Evolutionary conservation across 2,797 vertebrate genomes (phyloP).

Genomic region (Pempheris klunzingeri): DNA sequence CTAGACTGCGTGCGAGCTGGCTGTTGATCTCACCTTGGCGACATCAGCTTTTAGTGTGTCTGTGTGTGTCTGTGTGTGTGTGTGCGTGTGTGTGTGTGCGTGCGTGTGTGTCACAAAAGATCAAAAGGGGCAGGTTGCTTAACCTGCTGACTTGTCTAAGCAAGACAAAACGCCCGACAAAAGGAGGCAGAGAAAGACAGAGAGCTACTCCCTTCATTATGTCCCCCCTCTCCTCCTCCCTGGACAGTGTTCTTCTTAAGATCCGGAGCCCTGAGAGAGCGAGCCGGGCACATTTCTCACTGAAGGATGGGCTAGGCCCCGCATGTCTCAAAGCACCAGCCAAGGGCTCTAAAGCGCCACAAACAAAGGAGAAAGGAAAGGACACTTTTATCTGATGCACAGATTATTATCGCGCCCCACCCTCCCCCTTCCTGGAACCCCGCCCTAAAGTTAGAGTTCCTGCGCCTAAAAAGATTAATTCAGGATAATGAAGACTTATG

Average conservation of each 20-base stretch:
- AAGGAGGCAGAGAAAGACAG: conserved; percentile 78
- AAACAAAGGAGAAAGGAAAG: conserved; percentile 78
- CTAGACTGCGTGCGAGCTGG: conserved; percentile 55
- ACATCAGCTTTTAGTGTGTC: conserved; percentile 56
- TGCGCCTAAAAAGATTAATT: conserved; percentile 70
- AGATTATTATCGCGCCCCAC: conserved; percentile 73
- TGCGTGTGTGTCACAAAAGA: conserved; percentile 74
- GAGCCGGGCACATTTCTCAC: conserved; percentile 70
- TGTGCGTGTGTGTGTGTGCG: conserved; percentile 51
- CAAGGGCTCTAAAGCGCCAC: conserved; percentile 70
- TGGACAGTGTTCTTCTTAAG: conserved; percentile 80
- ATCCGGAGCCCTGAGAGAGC: conserved; percentile 77
- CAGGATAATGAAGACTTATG: conserved; percentile 68
- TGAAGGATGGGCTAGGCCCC: conserved; percentile 72
- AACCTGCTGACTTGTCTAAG: conserved; percentile 94
- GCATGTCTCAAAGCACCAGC: conserved; percentile 76
- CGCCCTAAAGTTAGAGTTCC: conserved; percentile 66
- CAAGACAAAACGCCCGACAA: conserved; percentile 86
- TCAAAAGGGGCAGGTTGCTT: conserved; percentile 81
- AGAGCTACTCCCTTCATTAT: conserved; percentile 84
- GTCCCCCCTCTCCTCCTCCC: conserved; percentile 60
- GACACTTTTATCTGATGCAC: conserved; percentile 79
- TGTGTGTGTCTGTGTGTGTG: conserved; percentile 49
- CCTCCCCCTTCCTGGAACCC: conserved; percentile 63
- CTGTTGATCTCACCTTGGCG: conserved; percentile 59